phyloP scores from a whole-genome alignment of 2,113 vertebrate species.

The Acrocephalus arundinaceus region DNA sequence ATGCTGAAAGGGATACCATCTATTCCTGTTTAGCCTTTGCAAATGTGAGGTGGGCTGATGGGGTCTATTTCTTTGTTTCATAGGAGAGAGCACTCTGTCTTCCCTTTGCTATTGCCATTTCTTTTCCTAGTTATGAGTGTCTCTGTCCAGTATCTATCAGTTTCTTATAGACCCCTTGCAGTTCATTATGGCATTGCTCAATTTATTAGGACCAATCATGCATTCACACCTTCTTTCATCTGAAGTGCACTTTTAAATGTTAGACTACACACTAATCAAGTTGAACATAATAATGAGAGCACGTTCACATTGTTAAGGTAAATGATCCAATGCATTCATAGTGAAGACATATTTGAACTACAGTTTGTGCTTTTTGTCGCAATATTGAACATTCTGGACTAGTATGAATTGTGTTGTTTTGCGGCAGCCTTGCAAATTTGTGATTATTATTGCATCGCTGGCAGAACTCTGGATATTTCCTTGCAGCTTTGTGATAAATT shows the following conservation, averaged over 20 bases:
- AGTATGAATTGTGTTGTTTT: slow-evolving; percentile 48
- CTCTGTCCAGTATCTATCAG: slow-evolving; percentile 46
- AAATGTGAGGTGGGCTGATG: background rate
- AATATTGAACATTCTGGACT: slow-evolving; percentile 65
- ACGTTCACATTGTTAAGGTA: slow-evolving; percentile 80
- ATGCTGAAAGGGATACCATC: background rate
- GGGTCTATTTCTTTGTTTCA: background rate
- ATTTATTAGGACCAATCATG: slow-evolving; percentile 82
- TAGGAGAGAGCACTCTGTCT: background rate
- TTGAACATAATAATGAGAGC: slow-evolving; percentile 79
- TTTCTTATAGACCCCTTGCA: slow-evolving; percentile 65
- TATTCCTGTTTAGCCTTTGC: background rate
- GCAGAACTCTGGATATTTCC: background rate
- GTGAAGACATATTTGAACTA: slow-evolving; percentile 74
- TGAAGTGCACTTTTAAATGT: slow-evolving; percentile 81
- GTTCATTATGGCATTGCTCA: slow-evolving; percentile 75
- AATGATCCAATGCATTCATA: slow-evolving; percentile 78
- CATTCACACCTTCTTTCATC: slow-evolving; percentile 77
- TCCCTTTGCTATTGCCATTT: background rate
- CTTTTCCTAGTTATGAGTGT: slow-evolving; percentile 49
- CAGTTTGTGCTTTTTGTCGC: slow-evolving; percentile 70
- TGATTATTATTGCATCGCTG: background rate
- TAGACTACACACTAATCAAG: slow-evolving; percentile 81
- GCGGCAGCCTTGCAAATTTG: slow-evolving; percentile 13
- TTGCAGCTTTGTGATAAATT: slow-evolving; percentile 5